These are phyloP conservation scores for Aurelia sp. DNA, from an alignment of 30 jellyfish, hydroid and myxozoan species.

Conservation along the genomic window DNA sequence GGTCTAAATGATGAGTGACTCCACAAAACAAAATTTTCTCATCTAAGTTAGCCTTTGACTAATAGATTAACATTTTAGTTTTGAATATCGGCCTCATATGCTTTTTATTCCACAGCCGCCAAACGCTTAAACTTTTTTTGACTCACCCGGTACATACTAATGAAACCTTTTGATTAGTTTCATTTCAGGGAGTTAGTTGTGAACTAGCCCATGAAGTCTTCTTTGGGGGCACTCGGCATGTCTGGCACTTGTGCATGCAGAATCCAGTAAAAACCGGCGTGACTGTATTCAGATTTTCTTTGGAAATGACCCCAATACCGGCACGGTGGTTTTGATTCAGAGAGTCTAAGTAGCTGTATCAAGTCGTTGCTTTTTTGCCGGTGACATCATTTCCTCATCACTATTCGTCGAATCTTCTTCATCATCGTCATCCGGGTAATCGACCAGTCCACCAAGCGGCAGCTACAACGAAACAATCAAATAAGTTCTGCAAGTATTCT, in stretches of 20 bases:
- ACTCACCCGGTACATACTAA: no score
- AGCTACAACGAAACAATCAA: constrained; percentile 52
- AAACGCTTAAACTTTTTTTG: no score
- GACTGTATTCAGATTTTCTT: background rate
- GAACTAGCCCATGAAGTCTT: no score
- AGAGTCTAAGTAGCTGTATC: constrained; percentile 56
- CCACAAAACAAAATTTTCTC: no score
- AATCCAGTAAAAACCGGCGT: constrained; percentile 27
- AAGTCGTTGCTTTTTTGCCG: constrained; percentile 89
- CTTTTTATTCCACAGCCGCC: no score
- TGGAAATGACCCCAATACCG: no score
- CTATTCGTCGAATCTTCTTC: constrained; percentile 84
- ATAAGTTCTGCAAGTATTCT: background rate
- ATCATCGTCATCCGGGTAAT: constrained; percentile 98
- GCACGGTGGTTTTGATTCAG: background rate
- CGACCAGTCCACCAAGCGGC: constrained; percentile 90
- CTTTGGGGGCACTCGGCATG: background rate
- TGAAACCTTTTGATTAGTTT: no score
- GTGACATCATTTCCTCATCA: constrained; percentile 91
- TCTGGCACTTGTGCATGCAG: constrained; percentile 21
- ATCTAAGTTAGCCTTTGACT: no score
- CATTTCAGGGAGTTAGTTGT: no score
- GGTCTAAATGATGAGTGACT: no score
- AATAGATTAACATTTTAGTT: no score
- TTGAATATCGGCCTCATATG: no score